These are phyloP conservation scores for Chondrosia reniformis DNA, from an alignment of 37 sponge, comb jelly and placozoan species.

Conservation along the genomic window DNA sequence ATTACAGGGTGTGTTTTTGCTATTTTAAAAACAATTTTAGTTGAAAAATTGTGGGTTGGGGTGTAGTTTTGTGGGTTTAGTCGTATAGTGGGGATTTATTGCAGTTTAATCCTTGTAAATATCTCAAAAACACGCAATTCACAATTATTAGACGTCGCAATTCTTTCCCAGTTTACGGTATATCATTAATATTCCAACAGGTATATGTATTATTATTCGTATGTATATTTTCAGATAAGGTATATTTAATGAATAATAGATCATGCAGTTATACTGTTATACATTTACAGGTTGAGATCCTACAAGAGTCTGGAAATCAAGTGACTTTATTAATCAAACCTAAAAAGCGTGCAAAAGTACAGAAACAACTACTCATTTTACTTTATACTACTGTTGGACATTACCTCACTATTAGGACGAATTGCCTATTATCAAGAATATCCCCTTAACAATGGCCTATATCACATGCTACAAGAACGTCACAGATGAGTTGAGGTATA, in stretches of 20 bases:
- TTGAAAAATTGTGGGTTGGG: no score
- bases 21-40: no score
- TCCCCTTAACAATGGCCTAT: slow-evolving; percentile 1
- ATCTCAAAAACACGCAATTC: no score
- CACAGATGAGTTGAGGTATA: slow-evolving; percentile 3
- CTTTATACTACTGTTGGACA: no score
- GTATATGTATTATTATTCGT: not conserved
- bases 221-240: not conserved
- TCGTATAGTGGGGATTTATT: no score
- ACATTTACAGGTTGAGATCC: not conserved
- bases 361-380: no score
- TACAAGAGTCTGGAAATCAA: not conserved
- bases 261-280: not conserved
- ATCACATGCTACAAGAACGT: slow-evolving; percentile 8
- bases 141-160: no score
- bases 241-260: not conserved
- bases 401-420: not conserved
- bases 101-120: no score
- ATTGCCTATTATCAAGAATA: not conserved
- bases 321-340: no score
- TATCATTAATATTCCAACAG: not conserved
- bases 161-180: not conserved
- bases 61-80: no score
- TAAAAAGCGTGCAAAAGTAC: no score
- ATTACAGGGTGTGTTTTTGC: no score